phyloP scores from a whole-genome alignment of 1,140 invertebrate genomes.

The Calosoma granatense region DNA sequence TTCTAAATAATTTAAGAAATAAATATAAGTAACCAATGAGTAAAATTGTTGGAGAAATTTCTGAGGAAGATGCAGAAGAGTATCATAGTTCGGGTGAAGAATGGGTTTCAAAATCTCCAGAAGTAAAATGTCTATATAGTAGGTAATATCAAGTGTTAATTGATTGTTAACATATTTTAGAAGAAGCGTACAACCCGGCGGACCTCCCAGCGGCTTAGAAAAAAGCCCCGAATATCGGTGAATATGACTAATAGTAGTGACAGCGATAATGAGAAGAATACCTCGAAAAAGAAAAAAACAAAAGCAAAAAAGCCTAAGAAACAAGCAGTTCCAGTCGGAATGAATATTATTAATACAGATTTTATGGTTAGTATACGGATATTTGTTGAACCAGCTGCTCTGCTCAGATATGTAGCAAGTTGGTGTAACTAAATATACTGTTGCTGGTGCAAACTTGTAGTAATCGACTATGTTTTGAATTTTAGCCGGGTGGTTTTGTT shows the following conservation, averaged over 20 bases:
- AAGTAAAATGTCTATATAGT: conserved; percentile 17
- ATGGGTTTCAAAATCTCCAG: conserved; percentile 19
- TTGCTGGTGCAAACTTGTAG: no score
- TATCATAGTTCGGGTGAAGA: conserved; percentile 31
- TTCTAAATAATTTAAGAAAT: no score
- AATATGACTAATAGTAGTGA: conserved; percentile 13
- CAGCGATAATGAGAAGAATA: conserved; percentile 15
- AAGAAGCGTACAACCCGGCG: conserved; percentile 19
- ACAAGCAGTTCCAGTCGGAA: background rate
- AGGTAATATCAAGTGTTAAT: background rate
- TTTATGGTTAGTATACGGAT: background rate
- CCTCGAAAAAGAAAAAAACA: background rate
- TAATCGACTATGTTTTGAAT: no score
- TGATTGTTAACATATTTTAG: conserved; percentile 9
- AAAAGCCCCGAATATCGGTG: conserved; percentile 17
- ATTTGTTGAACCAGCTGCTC: no score
- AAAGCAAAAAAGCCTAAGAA: background rate
- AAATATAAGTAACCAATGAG: no score
- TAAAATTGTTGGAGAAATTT: background rate
- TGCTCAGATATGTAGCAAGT: no score
- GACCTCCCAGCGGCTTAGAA: conserved; percentile 19
- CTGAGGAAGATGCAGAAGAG: conserved; percentile 28
- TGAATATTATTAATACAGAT: conserved; percentile 7
- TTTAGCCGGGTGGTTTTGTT: conserved; percentile 31
- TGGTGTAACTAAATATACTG: conserved; percentile 8